Conservation (phyloP, 2,797 vertebrate species). For the Champsocephalus esox region DNA sequence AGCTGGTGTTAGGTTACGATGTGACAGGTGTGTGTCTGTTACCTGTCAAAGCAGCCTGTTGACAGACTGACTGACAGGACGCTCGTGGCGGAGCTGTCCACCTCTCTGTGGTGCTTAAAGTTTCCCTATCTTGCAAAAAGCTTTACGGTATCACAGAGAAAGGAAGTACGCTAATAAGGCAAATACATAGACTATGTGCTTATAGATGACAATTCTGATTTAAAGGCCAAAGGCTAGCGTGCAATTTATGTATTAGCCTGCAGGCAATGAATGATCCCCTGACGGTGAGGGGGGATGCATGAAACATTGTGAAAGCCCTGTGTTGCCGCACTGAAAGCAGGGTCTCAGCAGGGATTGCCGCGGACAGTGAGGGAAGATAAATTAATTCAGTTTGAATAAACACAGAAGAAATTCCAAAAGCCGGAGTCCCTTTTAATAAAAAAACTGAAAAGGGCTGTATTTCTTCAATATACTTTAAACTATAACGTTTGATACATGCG, state of each 20-base stretch:
- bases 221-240: conserved; percentile 4
- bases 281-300: conserved; percentile 5
- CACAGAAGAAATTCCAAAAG: conserved; percentile 14
- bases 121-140: conserved; percentile 67
- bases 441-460: not conserved
- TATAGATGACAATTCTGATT: not conserved
- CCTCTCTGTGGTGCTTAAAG: conserved; percentile 80
- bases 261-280: conserved; percentile 3
- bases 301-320: conserved; percentile 10
- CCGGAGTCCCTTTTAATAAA: not conserved
- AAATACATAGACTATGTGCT: not conserved
- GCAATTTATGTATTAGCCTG: conserved; percentile 11
- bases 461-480: not conserved
- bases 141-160: conserved; percentile 21
- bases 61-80: conserved; percentile 56
- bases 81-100: conserved; percentile 74
- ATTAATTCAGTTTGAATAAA: conserved; percentile 42
- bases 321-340: conserved; percentile 26
- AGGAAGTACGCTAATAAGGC: not conserved
- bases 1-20: conserved; percentile 1
- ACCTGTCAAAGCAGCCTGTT: conserved; percentile 63
- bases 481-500: not conserved
- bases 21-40: conserved; percentile 53
- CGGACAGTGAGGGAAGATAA: conserved; percentile 38
- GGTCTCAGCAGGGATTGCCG: conserved; percentile 38